These are phyloP conservation scores for Pelmatolapia mariae DNA, from an alignment of 2,113 vertebrate species.

Conservation along the genomic window DNA sequence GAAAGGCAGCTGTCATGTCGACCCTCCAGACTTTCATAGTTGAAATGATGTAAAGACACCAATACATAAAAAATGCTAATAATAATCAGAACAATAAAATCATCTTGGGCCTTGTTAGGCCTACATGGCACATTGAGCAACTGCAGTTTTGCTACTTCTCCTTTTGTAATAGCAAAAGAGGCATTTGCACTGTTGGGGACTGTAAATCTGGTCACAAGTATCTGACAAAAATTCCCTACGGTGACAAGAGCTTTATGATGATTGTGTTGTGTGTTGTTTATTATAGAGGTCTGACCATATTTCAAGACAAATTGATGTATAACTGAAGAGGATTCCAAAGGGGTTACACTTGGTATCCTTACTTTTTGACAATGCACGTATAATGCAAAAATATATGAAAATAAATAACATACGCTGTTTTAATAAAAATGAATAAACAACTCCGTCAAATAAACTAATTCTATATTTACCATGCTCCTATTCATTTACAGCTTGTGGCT, in stretches of 20 bases:
- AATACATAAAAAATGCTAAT: background rate
- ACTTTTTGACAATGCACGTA: background rate
- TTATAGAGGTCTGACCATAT: background rate
- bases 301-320: background rate
- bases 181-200: background rate
- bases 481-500: background rate
- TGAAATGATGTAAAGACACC: background rate
- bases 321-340: background rate
- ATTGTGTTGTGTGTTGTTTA: background rate
- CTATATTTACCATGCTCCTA: background rate
- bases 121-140: background rate
- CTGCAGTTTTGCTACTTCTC: background rate
- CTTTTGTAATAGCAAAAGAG: background rate
- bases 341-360: background rate
- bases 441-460: background rate
- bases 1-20: background rate
- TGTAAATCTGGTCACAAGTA: background rate
- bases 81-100: background rate
- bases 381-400: background rate
- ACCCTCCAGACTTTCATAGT: background rate
- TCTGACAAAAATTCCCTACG: background rate
- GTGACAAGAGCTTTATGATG: background rate
- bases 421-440: background rate
- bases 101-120: background rate
- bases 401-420: background rate